These are phyloP conservation scores for Strigamia transsilvanica DNA, from an alignment of 2,888 invertebrate genomes.

Conservation along the genomic window DNA sequence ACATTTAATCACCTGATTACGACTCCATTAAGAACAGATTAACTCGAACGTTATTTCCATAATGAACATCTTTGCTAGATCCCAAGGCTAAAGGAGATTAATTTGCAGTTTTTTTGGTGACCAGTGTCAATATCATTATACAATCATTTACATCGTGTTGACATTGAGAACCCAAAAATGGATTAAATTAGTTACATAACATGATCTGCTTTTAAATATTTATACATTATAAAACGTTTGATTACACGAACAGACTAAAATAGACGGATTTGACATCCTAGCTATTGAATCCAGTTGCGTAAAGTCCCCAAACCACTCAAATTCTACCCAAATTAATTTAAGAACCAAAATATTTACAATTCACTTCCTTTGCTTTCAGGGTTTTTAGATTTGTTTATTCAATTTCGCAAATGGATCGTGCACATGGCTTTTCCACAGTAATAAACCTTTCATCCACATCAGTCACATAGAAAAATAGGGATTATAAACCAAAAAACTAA, in stretches of 20 bases:
- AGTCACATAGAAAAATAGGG: background rate
- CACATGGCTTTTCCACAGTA: conserved; percentile 31
- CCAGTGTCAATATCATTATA: background rate
- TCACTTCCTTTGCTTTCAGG: conserved; percentile 13
- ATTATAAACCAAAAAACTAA: background rate
- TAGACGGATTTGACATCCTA: background rate
- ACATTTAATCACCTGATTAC: background rate
- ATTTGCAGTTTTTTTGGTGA: background rate
- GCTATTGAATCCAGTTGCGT: conserved; percentile 9
- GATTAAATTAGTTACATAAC: background rate
- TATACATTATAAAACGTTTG: conserved; percentile 35
- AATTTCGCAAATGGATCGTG: conserved; percentile 27
- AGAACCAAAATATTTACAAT: conserved; percentile 26
- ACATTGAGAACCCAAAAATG: conserved; percentile 27
- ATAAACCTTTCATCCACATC: conserved; percentile 16
- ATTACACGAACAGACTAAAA: conserved; percentile 2
- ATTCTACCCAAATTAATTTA: background rate
- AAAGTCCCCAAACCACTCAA: conserved; percentile 21
- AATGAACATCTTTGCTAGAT: background rate
- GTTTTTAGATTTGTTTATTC: conserved; percentile 26
- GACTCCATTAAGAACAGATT: background rate
- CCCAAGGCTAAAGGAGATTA: background rate
- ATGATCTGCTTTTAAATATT: conserved; percentile 28
- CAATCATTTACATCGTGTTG: conserved; percentile 12
- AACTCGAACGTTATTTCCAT: background rate